Evolutionary conservation across 2,888 invertebrate genomes (phyloP), one percentile per base, ranked within the genome.

Genomic region (Actias luna): DNA sequence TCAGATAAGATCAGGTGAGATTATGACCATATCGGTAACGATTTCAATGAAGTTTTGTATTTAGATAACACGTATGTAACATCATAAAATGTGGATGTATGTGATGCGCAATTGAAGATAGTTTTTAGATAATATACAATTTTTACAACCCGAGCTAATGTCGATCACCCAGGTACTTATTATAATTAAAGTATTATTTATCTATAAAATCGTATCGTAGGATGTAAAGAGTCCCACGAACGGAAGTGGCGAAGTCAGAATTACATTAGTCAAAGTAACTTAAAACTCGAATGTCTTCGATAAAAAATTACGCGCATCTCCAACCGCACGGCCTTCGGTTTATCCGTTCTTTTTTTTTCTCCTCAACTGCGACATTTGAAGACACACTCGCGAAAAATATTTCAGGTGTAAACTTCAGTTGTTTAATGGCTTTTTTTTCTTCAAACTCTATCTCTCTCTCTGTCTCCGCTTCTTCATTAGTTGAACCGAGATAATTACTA

Each of bases 401-500:
- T 63, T 63, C 63, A 59, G 63, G 63, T 59, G 63, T 62, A 29
- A 29, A 59, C 27, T 55, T 55, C 55, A n/a, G 35, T 58, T 14
- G 35, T 58, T 33, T 58, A 36, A 58, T 33, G 33, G 22, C 25
- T 22, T 36, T 14, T 35, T 58, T 25, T 33, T 31, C 22, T 27
- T 18, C 55, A 55, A 10, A 25, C 25, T 25, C 22, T 46, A 25
- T 50, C 46, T 2, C 10, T 50, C 25, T 10, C 55, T 63, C n/a
- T n/a, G n/a, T n/a, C n/a, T n/a, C n/a, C n/a, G n/a, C n/a, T 62
- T 62, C 55, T 59, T 62, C 36, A 18, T 39, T 58, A 33, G 39
- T 57, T 22, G 58, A 73, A 76, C 68, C 63, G 61, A 64, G 69
- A 67, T 77, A 77, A 76, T 78, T 69, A 74, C 70, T 62, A 63